Percentiles rank a stretch among this genome's conserved stretches.
Evolutionary conservation across 2,113 vertebrate species (phyloP).

Genomic region (Dermatemys mawii): DNA sequence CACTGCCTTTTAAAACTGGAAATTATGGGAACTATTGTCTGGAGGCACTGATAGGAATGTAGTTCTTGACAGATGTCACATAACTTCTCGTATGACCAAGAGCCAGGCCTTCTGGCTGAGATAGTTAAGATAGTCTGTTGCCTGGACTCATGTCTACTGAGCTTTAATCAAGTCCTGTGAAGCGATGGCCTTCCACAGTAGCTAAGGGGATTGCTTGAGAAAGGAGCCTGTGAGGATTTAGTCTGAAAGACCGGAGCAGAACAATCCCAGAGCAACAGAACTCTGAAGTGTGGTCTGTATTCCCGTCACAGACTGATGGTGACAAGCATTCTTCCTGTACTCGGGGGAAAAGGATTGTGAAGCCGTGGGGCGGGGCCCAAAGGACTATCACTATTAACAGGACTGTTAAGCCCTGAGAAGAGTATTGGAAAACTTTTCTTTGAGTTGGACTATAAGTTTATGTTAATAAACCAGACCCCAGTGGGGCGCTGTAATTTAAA

Average conservation of each 20-base stretch:
- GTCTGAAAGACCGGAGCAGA: too few relatives aligned
- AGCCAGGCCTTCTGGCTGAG: background rate
- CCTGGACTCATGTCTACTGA: background rate
- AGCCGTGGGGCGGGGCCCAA: too few relatives aligned
- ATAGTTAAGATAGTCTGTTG: background rate
- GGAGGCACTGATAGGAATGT: background rate
- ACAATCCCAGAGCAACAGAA: background rate
- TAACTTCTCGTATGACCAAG: background rate
- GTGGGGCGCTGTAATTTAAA: background rate
- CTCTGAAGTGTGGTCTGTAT: background rate
- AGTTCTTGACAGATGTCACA: background rate
- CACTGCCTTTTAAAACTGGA: background rate
- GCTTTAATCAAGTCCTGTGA: background rate
- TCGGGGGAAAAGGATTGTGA: background rate
- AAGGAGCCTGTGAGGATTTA: background rate
- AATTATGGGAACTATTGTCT: background rate
- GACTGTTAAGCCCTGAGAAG: background rate
- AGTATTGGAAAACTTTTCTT: background rate
- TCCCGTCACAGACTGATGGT: background rate
- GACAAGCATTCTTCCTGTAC: background rate
- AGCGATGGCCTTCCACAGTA: background rate
- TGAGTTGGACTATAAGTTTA: background rate
- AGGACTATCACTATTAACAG: background rate
- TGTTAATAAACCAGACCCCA: background rate
- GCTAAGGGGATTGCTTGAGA: background rate